Conservation (phyloP, 1,140 invertebrate species). For the Rhynchophorus ferrugineus region DNA sequence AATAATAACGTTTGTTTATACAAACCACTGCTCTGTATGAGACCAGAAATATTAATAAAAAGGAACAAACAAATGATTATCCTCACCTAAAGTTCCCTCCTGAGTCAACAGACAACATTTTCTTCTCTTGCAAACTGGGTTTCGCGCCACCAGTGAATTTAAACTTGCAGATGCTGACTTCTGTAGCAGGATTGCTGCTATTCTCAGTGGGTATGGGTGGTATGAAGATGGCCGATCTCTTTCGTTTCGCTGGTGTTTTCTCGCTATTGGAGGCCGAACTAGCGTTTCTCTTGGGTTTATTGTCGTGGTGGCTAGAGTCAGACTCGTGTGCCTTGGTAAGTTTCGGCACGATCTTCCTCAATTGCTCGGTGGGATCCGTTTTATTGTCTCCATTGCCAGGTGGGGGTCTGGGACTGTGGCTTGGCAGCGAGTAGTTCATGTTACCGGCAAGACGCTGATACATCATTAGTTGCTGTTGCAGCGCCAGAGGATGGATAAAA, state of each 20-base stretch:
- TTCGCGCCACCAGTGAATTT: constrained; percentile 86
- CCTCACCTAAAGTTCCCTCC: constrained; percentile 72
- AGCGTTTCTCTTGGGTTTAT: constrained; percentile 41
- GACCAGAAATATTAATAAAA: too few relatives aligned
- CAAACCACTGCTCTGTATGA: too few relatives aligned
- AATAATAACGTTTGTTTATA: too few relatives aligned
- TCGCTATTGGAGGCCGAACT: constrained; percentile 39
- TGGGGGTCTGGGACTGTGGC: constrained; percentile 26
- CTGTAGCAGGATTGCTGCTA: constrained; percentile 63
- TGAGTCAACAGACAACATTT: constrained; percentile 79
- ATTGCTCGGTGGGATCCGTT: constrained; percentile 14
- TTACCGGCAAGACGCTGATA: constrained; percentile 60
- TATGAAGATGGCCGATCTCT: constrained; percentile 73
- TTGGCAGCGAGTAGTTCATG: constrained; percentile 36
- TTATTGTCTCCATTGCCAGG: constrained; percentile 10
- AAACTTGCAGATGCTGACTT: constrained; percentile 87
- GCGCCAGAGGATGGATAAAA: constrained; percentile 62
- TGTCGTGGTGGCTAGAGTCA: constrained; percentile 17
- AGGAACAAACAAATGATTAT: too few relatives aligned
- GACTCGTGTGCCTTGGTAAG: constrained; percentile 25
- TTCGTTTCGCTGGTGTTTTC: constrained; percentile 56
- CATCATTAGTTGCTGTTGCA: constrained; percentile 64
- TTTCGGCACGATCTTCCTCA: constrained; percentile 33
- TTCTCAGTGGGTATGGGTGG: constrained; percentile 67
- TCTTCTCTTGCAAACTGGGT: constrained; percentile 80